Evolutionary conservation across 2,888 invertebrate genomes (phyloP).

Genomic region (Leucoptera coffeella): DNA sequence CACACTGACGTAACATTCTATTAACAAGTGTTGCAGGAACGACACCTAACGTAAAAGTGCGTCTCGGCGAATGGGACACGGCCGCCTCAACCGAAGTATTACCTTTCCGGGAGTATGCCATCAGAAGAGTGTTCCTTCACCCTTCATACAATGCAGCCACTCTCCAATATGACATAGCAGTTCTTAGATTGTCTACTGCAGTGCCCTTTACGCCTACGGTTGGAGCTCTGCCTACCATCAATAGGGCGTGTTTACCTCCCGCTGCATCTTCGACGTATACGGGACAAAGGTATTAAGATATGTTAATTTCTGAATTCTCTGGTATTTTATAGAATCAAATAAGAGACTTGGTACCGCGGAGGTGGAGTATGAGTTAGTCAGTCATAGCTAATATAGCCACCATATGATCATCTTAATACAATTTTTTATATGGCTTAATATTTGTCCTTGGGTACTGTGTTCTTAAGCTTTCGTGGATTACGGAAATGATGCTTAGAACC

Average conservation of each 20-base stretch:
- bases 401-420: too few species aligned
- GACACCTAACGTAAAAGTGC: slow-evolving; percentile 55
- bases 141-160: slow-evolving; percentile 65
- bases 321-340: too few species aligned
- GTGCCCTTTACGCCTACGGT: slow-evolving; percentile 38
- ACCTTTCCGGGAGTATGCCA: slow-evolving; percentile 56
- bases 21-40: slow-evolving; percentile 29
- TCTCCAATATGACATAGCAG: slow-evolving; percentile 75
- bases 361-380: too few species aligned
- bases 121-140: slow-evolving; percentile 54
- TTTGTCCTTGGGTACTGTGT: too few species aligned
- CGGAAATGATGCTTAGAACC: too few species aligned
- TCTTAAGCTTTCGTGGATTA: too few species aligned
- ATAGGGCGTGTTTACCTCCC: slow-evolving; percentile 57
- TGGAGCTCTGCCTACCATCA: slow-evolving; percentile 51
- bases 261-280: slow-evolving; percentile 21
- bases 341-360: too few species aligned
- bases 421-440: too few species aligned
- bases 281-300: slow-evolving; percentile 55
- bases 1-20: background rate
- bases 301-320: too few species aligned
- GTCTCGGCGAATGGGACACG: slow-evolving; percentile 74
- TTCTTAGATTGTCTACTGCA: slow-evolving; percentile 60
- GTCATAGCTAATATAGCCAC: too few species aligned
- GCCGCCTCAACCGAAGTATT: slow-evolving; percentile 58